Evolutionary conservation across 37 sponge, comb jelly and placozoan species (phyloP).

Genomic region (Ianthella basta): DNA sequence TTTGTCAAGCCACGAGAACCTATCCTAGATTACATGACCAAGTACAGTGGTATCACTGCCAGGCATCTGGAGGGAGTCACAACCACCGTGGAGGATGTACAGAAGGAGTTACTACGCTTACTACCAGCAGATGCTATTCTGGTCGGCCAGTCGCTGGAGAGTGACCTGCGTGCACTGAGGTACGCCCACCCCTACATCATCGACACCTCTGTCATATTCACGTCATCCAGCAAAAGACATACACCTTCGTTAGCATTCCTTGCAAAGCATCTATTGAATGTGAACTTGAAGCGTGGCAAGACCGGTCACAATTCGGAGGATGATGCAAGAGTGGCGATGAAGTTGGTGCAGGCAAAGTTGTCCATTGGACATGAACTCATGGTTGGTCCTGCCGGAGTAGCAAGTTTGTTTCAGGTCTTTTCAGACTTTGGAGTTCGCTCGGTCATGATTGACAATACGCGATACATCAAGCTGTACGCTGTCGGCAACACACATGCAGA

Average conservation of each 20-base stretch:
- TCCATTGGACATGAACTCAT: conserved; percentile 41
- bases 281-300: conserved; percentile 54
- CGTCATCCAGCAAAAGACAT: conserved; percentile 30
- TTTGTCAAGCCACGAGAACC: conserved; percentile 79
- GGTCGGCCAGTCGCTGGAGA: conserved; percentile 97
- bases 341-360: conserved; percentile 81
- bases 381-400: conserved; percentile 15
- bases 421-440: conserved; percentile 6
- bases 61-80: conserved; percentile 74
- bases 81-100: conserved; percentile 79
- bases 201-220: conserved; percentile 78
- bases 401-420: conserved; percentile 46
- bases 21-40: conserved; percentile 83
- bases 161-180: conserved; percentile 90
- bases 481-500: not conserved
- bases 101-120: conserved; percentile 54
- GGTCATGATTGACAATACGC: conserved; percentile 56
- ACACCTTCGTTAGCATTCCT: conserved; percentile 73
- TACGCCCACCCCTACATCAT: conserved; percentile 69
- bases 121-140: conserved; percentile 80
- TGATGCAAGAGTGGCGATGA: conserved; percentile 90
- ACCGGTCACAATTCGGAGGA: conserved; percentile 83
- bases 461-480: conserved; percentile 39
- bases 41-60: conserved; percentile 91
- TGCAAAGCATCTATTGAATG: conserved; percentile 62